Conservation (phyloP, 2,888 invertebrate genomes). For the Apamea monoglypha region DNA sequence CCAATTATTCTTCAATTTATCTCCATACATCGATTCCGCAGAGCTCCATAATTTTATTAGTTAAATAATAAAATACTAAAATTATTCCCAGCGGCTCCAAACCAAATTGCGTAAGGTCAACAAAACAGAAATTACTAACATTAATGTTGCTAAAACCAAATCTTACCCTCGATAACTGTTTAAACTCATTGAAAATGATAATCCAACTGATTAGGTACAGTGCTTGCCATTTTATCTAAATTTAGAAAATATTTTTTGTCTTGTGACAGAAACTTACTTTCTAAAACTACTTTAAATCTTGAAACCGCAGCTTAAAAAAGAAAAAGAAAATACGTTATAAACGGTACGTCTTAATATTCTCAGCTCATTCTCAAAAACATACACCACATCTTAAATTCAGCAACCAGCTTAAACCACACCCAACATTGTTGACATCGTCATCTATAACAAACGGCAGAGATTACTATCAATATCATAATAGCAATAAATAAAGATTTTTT, state of each 20-base stretch:
- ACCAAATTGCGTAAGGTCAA: no score
- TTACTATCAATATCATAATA: slow-evolving; percentile 76
- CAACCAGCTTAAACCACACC: slow-evolving; percentile 24
- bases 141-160: neutral
- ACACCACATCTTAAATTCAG: slow-evolving; percentile 17
- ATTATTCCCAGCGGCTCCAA: no score
- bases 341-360: slow-evolving; percentile 6
- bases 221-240: neutral
- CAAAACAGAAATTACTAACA: no score
- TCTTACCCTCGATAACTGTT: neutral
- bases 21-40: no score
- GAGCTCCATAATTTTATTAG: no score
- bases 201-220: rapidly evolving
- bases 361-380: slow-evolving; percentile 1
- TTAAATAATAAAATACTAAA: no score
- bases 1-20: no score
- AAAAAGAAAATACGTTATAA: neutral
- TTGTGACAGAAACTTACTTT: neutral
- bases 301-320: neutral
- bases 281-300: neutral
- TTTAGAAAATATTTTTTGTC: neutral
- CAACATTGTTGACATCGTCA: slow-evolving; percentile 68
- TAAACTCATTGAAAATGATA: neutral
- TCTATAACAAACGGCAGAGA: slow-evolving; percentile 68
- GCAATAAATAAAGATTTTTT: slow-evolving; percentile 83